A percentile compares a stretch with the other conserved stretches of the same genome.
Conservation (phyloP, 2,113 vertebrate genomes). For the Tringa solitaria region DNA sequence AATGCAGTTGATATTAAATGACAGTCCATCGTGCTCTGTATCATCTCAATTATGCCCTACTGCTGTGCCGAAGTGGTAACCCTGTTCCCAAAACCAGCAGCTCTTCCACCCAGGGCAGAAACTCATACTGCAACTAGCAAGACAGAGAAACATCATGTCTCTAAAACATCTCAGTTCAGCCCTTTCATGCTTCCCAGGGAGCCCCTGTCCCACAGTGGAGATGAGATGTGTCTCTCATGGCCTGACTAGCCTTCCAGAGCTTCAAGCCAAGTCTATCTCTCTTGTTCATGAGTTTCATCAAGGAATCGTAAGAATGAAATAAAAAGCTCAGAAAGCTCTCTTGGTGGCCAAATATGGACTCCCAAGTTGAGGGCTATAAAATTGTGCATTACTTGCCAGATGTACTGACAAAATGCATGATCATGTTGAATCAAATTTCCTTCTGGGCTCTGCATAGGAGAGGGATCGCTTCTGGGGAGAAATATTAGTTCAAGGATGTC, state of each 20-base stretch:
- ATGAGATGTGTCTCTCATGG: neutral
- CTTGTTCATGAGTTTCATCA: neutral
- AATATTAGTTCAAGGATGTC: neutral
- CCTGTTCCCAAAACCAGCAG: neutral
- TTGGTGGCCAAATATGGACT: neutral
- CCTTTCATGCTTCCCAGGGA: neutral
- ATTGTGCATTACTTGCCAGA: neutral
- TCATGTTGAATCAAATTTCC: neutral
- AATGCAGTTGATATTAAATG: neutral
- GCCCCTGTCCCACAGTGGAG: neutral
- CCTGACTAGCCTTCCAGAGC: neutral
- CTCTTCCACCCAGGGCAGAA: neutral
- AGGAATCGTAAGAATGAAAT: neutral
- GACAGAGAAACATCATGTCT: neutral
- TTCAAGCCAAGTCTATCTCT: neutral
- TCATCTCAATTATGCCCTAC: neutral
- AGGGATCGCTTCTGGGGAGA: neutral
- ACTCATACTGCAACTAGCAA: rapidly evolving
- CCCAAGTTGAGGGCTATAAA: neutral
- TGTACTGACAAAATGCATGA: neutral
- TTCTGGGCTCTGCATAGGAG: neutral
- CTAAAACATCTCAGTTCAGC: neutral
- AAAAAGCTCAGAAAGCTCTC: neutral
- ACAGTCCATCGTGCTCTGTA: neutral
- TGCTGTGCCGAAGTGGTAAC: neutral